These are phyloP conservation scores for Crypturellus undulatus DNA, from an alignment of 2,113 vertebrate genomes.

Conservation along the genomic window DNA sequence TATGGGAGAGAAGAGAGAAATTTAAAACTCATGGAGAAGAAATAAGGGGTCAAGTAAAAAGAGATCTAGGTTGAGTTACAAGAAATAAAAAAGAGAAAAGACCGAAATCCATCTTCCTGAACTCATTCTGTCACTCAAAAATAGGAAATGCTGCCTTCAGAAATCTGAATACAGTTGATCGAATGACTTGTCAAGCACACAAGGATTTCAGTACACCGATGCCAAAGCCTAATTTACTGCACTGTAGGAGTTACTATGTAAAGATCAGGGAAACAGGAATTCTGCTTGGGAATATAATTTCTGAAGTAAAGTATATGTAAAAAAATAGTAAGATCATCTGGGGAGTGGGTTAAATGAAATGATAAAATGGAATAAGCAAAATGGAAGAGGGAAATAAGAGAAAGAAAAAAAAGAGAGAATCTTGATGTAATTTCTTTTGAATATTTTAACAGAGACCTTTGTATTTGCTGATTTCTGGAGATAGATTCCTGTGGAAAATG, in stretches of 20 bases:
- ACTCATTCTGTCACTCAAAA: slow-evolving; percentile 25
- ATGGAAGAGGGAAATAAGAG: neutral
- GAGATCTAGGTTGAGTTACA: neutral
- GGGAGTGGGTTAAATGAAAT: neutral
- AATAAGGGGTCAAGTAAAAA: neutral
- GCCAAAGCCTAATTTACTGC: neutral
- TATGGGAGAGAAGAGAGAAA: neutral
- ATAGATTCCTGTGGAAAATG: neutral
- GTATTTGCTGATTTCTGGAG: neutral
- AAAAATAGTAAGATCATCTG: too few species aligned
- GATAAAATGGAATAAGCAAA: neutral
- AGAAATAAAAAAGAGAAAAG: neutral
- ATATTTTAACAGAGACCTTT: neutral
- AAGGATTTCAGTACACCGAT: neutral
- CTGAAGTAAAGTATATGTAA: neutral
- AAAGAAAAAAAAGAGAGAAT: neutral
- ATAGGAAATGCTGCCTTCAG: neutral
- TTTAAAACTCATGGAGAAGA: neutral
- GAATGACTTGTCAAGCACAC: slow-evolving; percentile 1
- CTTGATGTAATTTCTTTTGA: neutral
- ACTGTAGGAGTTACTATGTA: neutral
- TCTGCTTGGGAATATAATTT: neutral
- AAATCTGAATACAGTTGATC: neutral
- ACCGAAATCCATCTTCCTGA: neutral
- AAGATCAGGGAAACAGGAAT: neutral